Base-by-base conservation (phyloP, 2,113 vertebrate genomes). In the Sinocyclocheilus rhinocerous region DNA sequence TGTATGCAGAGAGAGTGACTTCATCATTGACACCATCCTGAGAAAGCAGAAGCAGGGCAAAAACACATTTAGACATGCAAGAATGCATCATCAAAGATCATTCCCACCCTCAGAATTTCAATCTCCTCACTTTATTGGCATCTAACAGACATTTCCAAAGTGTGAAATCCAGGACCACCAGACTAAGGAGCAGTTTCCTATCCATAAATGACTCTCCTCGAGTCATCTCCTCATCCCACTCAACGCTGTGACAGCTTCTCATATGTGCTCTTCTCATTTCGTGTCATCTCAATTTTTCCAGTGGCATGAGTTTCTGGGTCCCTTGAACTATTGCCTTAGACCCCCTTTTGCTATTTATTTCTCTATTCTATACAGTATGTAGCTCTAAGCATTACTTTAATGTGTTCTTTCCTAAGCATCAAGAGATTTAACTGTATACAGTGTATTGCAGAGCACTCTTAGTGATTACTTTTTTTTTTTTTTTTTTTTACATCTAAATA, bases 21-120 rank as follows among this genome's bases (percentile, higher is more conserved):
- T 97, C 94, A 24, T 97, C 95, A 52, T 95, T 95, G 73, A 97
- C 92, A n/a, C 96, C 96, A 48, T 96, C 96, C 96, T 98, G 89
- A 87, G 61, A 63, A 8, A 70, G 45, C 50, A 29, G 59, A 36
- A 61, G 7, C 45, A 52, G 33, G 18, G 50, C 9, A 57, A n/a
- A 85, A 36, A 61, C 18, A 82, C 12, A 73, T 36, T 42, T 9
- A 84, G 36, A 81, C 5, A 11, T 29, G 20, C 22, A 24, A 48
- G 39, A 13, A 45, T 1, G 20, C 26, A 63, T 3, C 52, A 20
- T 82, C 67, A 61, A 61, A 84, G 81, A 48, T 18, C 4, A 16
- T 18, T 52, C 16, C 42, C 12, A 48, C 24, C 45, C 24, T 36
- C 81, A 70, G n/a, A 2, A 45, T 6, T 82, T 48, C 80, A 67